Conservation (phyloP, 2,113 vertebrate species). For the Crotalus horridus region DNA sequence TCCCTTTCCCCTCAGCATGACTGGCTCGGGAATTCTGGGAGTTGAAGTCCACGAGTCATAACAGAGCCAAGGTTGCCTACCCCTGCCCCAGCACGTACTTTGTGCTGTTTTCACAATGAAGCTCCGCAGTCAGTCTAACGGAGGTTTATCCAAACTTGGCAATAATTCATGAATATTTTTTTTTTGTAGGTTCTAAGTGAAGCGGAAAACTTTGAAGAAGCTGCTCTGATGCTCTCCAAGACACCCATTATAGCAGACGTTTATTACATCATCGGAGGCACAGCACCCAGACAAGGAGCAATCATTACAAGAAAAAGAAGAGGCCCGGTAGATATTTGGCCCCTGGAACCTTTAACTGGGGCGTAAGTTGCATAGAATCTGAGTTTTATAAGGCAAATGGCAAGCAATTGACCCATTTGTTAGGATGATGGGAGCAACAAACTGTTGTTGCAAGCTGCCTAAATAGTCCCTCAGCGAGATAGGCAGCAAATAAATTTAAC, state of each 20-base stretch:
- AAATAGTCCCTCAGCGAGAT: not conserved
- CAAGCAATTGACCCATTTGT: not conserved
- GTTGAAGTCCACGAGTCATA: no score
- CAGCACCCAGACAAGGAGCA: conserved; percentile 74
- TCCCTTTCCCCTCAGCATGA: no score
- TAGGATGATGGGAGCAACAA: not conserved
- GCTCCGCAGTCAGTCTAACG: not conserved
- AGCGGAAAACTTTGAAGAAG: conserved; percentile 79
- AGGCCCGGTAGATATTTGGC: conserved; percentile 87
- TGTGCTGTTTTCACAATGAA: no score
- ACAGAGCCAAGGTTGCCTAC: no score
- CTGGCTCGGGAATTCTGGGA: no score
- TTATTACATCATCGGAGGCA: conserved; percentile 89
- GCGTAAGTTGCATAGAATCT: conserved; percentile 67
- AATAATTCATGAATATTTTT: not conserved
- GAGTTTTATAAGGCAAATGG: not conserved
- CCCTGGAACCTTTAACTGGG: conserved; percentile 78
- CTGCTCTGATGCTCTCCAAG: conserved; percentile 76
- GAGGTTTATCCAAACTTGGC: not conserved
- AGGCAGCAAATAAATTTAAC: not conserved
- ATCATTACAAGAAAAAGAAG: conserved; percentile 85
- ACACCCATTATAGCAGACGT: conserved; percentile 85
- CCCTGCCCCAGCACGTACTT: no score
- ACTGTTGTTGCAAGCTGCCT: not conserved
- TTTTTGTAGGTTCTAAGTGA: conserved; percentile 65